Base-by-base conservation (phyloP, 2,888 invertebrate species). In the Acronicta leporina region DNA sequence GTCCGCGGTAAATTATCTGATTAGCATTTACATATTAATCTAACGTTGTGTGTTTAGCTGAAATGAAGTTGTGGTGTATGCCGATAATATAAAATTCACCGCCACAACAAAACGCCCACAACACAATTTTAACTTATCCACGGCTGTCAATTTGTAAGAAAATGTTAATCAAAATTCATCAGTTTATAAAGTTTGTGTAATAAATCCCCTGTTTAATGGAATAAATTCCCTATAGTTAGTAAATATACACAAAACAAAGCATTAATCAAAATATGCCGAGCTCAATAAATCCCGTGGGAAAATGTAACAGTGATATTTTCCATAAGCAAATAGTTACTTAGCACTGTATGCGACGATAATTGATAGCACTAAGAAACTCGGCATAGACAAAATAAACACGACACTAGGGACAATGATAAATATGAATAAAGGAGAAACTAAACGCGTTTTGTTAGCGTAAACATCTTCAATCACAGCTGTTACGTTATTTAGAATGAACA, bases 391-490 rank as follows among this genome's bases (percentile, higher is more conserved):
- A 58, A 65, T 56, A 68, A 53, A 68, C 58, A 65, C 38, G 43
- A 27, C 43, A 63, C 60, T 47, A 59, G 58, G 25, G 54, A 47
- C 51, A 61, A 57, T 51, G 59, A 48, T 51, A 61, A 68, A 73
- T 71, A 73, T 63, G 41, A 76, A 69, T 65, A 67, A 63, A 59
- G 57, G 48, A 51, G 51, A 55, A 69, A 70, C 58, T 68, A 60
- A 68, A 73, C 68, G 63, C 73, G 56, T 71, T 65, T 59, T 14
- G 46, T 75, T 63, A 33, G 57, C 49, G 59, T 57, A 71, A 72
- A 71, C 68, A 66, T 70, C 68, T 75, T 66, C 57, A 68, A 76
- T 71, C 68, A 71, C 61, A 72, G 46, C 63, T 60, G 61, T 73
- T 65, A 61, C 57, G 60, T 57, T 73, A 73, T 76, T 74, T 63